Evolutionary conservation across 2,888 invertebrate species (phyloP), one percentile per base, ranked within the genome.

Genomic region (Synergus umbraculus): DNA sequence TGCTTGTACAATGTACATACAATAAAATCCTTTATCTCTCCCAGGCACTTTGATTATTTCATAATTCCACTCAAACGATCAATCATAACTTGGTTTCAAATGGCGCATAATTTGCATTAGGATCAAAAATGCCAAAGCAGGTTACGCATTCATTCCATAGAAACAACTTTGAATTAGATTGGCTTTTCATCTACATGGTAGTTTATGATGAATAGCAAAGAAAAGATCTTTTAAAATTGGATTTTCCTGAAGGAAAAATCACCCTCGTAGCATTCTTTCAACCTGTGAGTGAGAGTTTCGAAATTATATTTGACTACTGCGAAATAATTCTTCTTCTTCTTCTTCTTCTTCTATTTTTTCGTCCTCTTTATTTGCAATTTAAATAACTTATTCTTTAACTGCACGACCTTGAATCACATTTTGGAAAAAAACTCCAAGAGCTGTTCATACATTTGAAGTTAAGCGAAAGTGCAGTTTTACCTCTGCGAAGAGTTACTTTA

Each of bases 401-500:
- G 18, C 13, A 5, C 15, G 15, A 69, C 49, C 49, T 49, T 37
- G n/a, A 49, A 49, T 49, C 13, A 8, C 13, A 7, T 49, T 49
- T 69, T 13, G 7, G 8, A 49, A 0, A 15, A 5, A 15, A 49
- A 9, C 4, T 69, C 49, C 15, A 49, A 49, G 49, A 15, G 44
- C 29, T 9, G 41, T 49, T 49, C 49, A 22, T 29, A 10, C 8
- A n/a, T 15, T 49, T 29, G 37, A 29, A 15, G 49, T 54, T 43
- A 58, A 78, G 64, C 29, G 49, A 54, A 67, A 67, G 58, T 54
- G 43, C 66, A 60, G 60, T 63, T 77, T 79, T 65, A 82, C 64
- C 78, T 65, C 37, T 10, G 77, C 49, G 77, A 78, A 79, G 82
- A 83, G 83, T 80, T 82, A 82, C 81, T 83, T 82, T 78, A 77